Evolutionary conservation across 1,140 invertebrate genomes (phyloP), one percentile per base, ranked within the genome.

Genomic region (Agrilus planipennis): DNA sequence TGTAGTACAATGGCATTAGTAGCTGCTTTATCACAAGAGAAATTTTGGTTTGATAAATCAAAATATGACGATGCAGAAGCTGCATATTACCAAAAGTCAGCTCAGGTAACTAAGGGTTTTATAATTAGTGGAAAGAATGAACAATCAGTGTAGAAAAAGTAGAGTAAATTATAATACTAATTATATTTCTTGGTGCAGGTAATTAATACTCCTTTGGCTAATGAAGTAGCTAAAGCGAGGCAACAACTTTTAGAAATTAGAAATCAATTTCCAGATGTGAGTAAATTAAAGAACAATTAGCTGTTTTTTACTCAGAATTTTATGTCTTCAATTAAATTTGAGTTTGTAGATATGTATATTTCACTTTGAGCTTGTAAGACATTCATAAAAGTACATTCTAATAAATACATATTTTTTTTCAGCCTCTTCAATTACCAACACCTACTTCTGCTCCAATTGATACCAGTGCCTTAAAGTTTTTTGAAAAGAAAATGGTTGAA

Each of bases 211-310:
- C 56, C 73, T 43, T 64, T 78, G 53, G 75, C 73, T 45, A 70
- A 65, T 57, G 74, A 77, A 68, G 74, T 78, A 45, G 74, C 71
- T 41, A 77, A 76, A 58, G 74, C 74, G 49, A 68, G 75, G 54
- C 70, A 77, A 61, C 70, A 50, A 31, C 52, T 61, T 48, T 57
- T 51, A 42, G 50, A 76, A 55, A 74, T 76, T 61, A 76, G 75
- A 65, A 72, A 70, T 52, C 72, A 71, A 51, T 63, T 76, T 56
- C 71, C 76, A 65, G 73, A 73, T 67, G 74, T 76, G 62, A 72
- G 67, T 69, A 60, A 20, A 16, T 39, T 19, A 25, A 20, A n/a
- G n/a, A n/a, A n/a, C n/a, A n/a, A n/a, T n/a, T n/a, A n/a, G n/a
- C n/a, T n/a, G n/a, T n/a, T n/a, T n/a, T n/a, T n/a, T n/a, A n/a